A percentile compares a stretch with the other conserved stretches of the same genome.
Evolutionary conservation across 2,888 invertebrate genomes (phyloP).

Genomic region (Dynastes grantii): DNA sequence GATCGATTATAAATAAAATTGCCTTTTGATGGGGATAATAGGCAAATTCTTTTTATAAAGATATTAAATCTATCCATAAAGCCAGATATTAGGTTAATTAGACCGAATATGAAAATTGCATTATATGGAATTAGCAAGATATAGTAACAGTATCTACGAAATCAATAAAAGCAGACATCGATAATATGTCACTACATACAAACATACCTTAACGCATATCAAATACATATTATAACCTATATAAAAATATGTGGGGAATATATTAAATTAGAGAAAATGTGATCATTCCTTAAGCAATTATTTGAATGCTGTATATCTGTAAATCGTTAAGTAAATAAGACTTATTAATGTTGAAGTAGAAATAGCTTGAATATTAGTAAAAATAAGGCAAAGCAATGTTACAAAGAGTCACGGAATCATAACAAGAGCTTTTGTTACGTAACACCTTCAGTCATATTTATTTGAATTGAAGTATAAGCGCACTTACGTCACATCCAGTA

Average conservation of each 20-base stretch:
- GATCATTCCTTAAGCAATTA: neutral
- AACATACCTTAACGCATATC: no score
- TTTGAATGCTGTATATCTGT: neutral
- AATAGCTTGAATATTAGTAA: no score
- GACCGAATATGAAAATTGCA: neutral
- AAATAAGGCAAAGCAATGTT: no score
- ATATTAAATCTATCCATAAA: neutral
- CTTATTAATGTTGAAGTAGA: no score
- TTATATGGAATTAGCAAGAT: neutral
- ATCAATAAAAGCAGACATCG: neutral
- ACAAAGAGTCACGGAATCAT: no score
- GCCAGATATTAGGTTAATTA: conserved; percentile 8
- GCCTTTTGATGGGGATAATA: neutral
- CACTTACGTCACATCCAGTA: no score
- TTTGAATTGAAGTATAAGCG: no score
- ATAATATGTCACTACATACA: no score
- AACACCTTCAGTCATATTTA: no score
- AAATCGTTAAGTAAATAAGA: neutral
- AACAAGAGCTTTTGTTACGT: no score
- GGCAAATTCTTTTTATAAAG: neutral
- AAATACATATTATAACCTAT: no score
- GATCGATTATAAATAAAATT: conserved; percentile 1
- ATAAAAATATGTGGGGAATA: no score
- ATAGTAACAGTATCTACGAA: neutral
- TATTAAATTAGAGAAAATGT: neutral